Percentiles rank a stretch among this genome's conserved stretches.
phyloP scores from a whole-genome alignment of 92 coral and sea anemone genomes.

The Siderastrea siderea region DNA sequence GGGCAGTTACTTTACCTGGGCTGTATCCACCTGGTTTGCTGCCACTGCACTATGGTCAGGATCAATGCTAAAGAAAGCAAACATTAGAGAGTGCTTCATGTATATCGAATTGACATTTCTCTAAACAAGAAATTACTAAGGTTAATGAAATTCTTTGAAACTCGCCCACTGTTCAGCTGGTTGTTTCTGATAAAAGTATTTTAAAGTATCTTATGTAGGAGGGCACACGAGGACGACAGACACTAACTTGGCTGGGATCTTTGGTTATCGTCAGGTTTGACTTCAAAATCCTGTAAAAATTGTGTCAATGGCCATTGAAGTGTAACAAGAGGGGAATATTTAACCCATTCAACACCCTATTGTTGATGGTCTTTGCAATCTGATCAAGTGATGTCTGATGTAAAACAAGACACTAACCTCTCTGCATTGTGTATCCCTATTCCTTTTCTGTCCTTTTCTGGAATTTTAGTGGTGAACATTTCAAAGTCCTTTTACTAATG shows the following conservation, averaged over 20 bases:
- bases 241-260: neutral
- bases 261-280: neutral
- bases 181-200: too few species aligned
- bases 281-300: neutral
- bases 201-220: neutral
- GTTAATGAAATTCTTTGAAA: too few species aligned
- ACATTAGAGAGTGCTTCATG: neutral
- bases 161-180: too few species aligned
- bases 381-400: neutral
- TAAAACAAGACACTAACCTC: too few species aligned
- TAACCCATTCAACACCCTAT: too few species aligned
- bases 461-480: too few species aligned
- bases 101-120: neutral
- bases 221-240: neutral
- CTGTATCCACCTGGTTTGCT: slow-evolving; percentile 34
- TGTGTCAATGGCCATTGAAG: neutral
- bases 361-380: too few species aligned
- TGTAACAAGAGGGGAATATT: too few species aligned
- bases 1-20: slow-evolving; percentile 17
- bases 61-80: slow-evolving; percentile 22
- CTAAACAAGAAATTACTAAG: neutral
- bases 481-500: neutral
- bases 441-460: neutral
- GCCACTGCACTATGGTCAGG: slow-evolving; percentile 30
- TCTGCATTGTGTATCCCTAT: neutral